Evolutionary conservation across 2,888 invertebrate genomes (phyloP).

Genomic region (Drosophila meridionalis): DNA sequence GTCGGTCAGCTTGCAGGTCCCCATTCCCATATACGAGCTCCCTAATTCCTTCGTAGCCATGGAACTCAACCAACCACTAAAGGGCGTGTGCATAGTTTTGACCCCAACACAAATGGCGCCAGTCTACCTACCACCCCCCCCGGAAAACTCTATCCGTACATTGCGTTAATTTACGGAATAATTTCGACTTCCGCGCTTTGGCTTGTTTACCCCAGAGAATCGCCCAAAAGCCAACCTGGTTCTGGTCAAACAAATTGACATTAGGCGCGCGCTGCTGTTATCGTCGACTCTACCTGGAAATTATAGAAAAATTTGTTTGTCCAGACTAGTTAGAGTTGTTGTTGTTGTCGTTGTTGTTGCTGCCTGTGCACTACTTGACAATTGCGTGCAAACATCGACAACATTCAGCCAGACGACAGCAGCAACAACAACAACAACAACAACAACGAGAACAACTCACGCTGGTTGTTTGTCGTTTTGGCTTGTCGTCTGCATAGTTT

Average conservation of each 20-base stretch:
- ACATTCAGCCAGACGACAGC: conserved; percentile 42
- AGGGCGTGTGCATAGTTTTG: conserved; percentile 54
- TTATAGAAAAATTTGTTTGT: conserved; percentile 78
- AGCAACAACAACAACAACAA: conserved; percentile 32
- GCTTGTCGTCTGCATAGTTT: conserved; percentile 68
- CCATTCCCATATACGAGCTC: background rate
- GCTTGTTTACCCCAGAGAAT: background rate
- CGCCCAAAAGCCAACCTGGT: conserved; percentile 10
- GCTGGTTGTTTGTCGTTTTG: conserved; percentile 28
- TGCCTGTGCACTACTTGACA: conserved; percentile 68
- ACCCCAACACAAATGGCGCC: conserved; percentile 57
- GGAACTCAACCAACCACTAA: conserved; percentile 23
- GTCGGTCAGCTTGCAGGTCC: conserved; percentile 53
- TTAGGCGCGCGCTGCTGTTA: conserved; percentile 64
- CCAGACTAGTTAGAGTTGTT: conserved; percentile 66
- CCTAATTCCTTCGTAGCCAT: conserved; percentile 8
- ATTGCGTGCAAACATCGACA: conserved; percentile 77
- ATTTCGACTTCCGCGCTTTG: conserved; percentile 68
- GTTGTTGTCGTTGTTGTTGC: conserved; percentile 29
- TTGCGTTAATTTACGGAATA: conserved; percentile 78
- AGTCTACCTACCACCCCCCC: conserved; percentile 41
- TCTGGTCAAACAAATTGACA: conserved; percentile 72
- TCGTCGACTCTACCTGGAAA: conserved; percentile 57
- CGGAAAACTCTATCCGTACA: conserved; percentile 27
- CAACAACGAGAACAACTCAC: conserved; percentile 16